Evolutionary conservation across 2,113 vertebrate species (phyloP).

Genomic region (Chaetorhynchus papuensis): DNA sequence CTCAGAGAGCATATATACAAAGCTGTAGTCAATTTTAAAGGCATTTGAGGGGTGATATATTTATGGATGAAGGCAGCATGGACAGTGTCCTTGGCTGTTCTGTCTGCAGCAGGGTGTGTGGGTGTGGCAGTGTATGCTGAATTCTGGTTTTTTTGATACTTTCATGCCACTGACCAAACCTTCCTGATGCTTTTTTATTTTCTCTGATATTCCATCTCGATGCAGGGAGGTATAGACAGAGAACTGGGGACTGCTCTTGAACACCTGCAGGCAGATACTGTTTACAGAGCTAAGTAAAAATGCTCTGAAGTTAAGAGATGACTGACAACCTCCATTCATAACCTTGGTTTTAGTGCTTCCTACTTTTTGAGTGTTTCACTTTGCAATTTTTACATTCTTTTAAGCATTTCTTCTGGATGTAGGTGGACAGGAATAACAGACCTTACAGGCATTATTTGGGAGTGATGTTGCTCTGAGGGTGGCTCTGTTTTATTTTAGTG

Average conservation of each 20-base stretch:
- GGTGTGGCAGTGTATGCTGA: fast-evolving
- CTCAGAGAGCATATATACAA: not conserved
- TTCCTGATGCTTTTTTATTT: not conserved
- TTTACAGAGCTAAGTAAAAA: not conserved
- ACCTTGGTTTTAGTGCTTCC: not conserved
- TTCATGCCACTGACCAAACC: not conserved
- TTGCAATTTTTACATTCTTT: not conserved
- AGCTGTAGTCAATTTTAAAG: not conserved
- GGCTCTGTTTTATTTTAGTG: not conserved
- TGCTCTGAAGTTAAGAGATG: not conserved
- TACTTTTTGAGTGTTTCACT: not conserved
- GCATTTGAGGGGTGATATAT: not conserved
- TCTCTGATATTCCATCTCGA: not conserved
- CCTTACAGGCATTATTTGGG: not conserved
- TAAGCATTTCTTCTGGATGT: not conserved
- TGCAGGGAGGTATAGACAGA: not conserved
- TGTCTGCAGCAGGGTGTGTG: fast-evolving
- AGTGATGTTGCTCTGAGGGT: not conserved
- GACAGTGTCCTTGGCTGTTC: not conserved
- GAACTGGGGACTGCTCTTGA: not conserved
- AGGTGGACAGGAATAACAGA: not conserved
- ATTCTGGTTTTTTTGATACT: not conserved
- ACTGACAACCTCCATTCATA: not conserved
- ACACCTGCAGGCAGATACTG: not conserved
- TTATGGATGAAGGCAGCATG: not conserved